Base-by-base conservation (phyloP, 2,888 invertebrate genomes). In the Smittia sp. region DNA sequence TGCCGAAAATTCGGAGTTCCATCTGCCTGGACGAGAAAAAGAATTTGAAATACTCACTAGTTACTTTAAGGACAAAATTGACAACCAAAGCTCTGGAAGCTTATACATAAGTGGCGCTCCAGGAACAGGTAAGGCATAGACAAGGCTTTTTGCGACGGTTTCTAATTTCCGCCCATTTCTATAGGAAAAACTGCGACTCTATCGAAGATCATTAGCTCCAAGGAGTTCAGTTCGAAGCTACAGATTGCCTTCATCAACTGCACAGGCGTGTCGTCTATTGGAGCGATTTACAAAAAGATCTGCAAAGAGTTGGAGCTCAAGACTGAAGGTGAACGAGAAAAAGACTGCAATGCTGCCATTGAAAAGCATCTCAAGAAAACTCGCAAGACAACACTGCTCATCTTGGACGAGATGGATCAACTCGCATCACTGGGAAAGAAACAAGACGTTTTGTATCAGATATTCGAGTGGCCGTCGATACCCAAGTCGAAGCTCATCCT, bases 371-470 rank as follows among this genome's bases (percentile, higher is more conserved):
- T 95, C 11, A 83, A 81, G 9, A 85, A 84, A 27, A 85, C 87
- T 75, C 88, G 90, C 79, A 91, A 90, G 88, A 85, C 92, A 74
- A 69, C 69, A 13, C 83, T 98, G 20, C 81, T 98, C 76, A 90
- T 98, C 11, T 80, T 99, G 74, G 98, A 98, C 81, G 98, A 98
- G 85, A 92, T 98, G 75, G 98, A 99, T 81, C 96, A 98, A 80
- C 82, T n/a, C n/a, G n/a, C n/a, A n/a, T n/a, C n/a, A 2, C 91
- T 92, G 78, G 91, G 90, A 76, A 89, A 89, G 77, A 87, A 87
- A 38, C 95, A 96, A 78, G 89, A 92, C 0, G 90, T 98, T 1
- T 84, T 98, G 4, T 97, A 98, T 82, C 90, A 92, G 0, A 89
- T 98, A 77, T 98, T 98, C 80, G 94, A 95, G 79, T 97, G 96